phyloP scores from a whole-genome alignment of 2,113 vertebrate genomes.

The Centropus bengalensis region DNA sequence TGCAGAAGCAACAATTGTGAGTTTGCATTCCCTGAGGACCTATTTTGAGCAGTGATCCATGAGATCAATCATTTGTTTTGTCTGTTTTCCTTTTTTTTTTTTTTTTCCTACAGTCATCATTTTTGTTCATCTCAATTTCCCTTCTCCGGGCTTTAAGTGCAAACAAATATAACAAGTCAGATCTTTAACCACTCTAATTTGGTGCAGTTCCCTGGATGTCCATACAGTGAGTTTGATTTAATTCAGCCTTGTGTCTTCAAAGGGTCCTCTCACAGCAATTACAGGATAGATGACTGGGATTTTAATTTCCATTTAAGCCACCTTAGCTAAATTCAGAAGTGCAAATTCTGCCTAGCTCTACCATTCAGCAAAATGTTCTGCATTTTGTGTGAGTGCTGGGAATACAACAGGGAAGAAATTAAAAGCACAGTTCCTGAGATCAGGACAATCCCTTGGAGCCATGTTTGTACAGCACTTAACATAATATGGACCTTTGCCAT shows the following conservation, averaged over 20 bases:
- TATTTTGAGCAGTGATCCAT: background rate
- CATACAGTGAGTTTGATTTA: background rate
- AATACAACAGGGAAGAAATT: background rate
- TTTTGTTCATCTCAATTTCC: background rate
- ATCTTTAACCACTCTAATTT: background rate
- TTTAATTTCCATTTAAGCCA: constrained; percentile 2
- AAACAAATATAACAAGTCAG: background rate
- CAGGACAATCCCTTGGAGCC: background rate
- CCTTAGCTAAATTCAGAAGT: background rate
- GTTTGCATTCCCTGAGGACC: background rate
- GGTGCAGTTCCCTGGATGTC: background rate
- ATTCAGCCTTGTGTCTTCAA: background rate
- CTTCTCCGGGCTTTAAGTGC: background rate
- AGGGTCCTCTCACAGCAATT: background rate
- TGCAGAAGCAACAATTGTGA: background rate
- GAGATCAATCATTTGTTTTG: background rate
- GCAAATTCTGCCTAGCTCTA: constrained; percentile 18
- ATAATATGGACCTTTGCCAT: background rate
- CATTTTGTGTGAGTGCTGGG: background rate
- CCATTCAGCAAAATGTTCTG: background rate
- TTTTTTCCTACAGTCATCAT: background rate
- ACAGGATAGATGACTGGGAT: constrained; percentile 4
- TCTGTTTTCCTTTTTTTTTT: background rate
- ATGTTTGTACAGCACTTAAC: background rate
- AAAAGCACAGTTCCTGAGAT: background rate